Base-by-base conservation (phyloP, 1,140 invertebrate genomes). In the Parapsyche elsis region DNA sequence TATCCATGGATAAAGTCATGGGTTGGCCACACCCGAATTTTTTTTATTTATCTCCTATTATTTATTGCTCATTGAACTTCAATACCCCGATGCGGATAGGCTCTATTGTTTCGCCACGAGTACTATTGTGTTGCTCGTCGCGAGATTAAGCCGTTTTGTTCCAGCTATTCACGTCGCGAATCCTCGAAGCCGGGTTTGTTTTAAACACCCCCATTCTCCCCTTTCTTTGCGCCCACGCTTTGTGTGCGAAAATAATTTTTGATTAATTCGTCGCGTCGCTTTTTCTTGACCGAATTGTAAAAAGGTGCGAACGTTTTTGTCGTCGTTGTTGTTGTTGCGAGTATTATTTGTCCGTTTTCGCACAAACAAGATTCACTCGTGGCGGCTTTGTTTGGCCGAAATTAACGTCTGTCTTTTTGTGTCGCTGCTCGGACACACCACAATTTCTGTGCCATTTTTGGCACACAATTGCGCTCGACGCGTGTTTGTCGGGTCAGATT, bases 131-230 rank as follows among this genome's bases (percentile, higher is more conserved):
- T 26, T 67, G 23, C 64, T 1, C 21, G 5, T 26, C 12, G 10
- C 49, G 64, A 67, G 21, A 67, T 67, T 67, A 67, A 67, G 24
- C 64, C 64, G 24, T 67, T 67, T 67, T 67, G 23, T 67, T 67
- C 24, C 64, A 5, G 9, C 19, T 61, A 9, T 61, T 9, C 21
- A 14, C 49, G 49, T 53, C 10, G 16, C 49, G 49, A 53, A 53
- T 38, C 30, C 30, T 38, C 30, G 30, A 38, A 38, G 30, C 30
- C 30, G 2, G 49, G 12, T 53, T 53, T 16, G 49, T 53, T 12
- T 53, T 53, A 1, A 12, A 16, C 49, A 53, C 49, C 49, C 49
- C 2, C 12, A 7, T 46, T 46, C 12, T 7, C 10, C 12, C 12
- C 2, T 16, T 53, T 16, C 49, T 5, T 53, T 10, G 2, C 12